These are phyloP conservation scores for Xanthorhoe spadicearia DNA, from an alignment of 2,888 invertebrate genomes.

Conservation along the genomic window DNA sequence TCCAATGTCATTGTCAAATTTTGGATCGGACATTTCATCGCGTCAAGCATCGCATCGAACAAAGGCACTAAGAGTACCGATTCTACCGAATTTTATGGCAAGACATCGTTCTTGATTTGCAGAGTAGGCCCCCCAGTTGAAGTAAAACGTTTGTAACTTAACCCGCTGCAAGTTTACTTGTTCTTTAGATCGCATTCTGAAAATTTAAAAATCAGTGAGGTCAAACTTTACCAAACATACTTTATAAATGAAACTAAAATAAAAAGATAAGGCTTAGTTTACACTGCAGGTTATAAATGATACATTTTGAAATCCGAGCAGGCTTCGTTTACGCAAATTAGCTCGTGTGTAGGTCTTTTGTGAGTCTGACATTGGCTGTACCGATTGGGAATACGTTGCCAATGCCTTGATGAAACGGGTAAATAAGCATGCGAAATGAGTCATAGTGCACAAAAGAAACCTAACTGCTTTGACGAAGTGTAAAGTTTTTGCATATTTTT, in stretches of 20 bases:
- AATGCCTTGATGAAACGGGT: slow-evolving; percentile 22
- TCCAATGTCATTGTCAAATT: too few relatives aligned
- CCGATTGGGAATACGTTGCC: slow-evolving; percentile 30
- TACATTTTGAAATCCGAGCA: slow-evolving; percentile 49
- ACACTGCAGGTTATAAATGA: background rate
- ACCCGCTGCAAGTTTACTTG: background rate
- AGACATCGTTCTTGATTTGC: too few relatives aligned
- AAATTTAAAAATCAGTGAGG: too few relatives aligned
- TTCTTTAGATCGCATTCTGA: background rate
- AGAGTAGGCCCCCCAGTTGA: too few relatives aligned
- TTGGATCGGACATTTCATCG: too few relatives aligned
- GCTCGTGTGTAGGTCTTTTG: slow-evolving; percentile 37
- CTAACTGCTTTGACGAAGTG: too few relatives aligned
- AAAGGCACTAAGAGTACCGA: too few relatives aligned
- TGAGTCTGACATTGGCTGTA: slow-evolving; percentile 28
- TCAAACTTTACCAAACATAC: too few relatives aligned
- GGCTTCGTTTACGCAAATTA: slow-evolving; percentile 42
- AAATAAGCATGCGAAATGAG: background rate
- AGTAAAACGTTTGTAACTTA: background rate
- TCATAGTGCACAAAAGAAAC: background rate
- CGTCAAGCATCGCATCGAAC: too few relatives aligned
- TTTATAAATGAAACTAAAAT: background rate
- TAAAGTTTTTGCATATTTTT: too few relatives aligned
- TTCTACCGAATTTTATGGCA: too few relatives aligned
- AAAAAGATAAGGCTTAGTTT: background rate